A percentile compares a stretch with the other conserved stretches of the same genome.
phyloP scores from a whole-genome alignment of 2,888 invertebrate species.

The Ditula angustiorana region DNA sequence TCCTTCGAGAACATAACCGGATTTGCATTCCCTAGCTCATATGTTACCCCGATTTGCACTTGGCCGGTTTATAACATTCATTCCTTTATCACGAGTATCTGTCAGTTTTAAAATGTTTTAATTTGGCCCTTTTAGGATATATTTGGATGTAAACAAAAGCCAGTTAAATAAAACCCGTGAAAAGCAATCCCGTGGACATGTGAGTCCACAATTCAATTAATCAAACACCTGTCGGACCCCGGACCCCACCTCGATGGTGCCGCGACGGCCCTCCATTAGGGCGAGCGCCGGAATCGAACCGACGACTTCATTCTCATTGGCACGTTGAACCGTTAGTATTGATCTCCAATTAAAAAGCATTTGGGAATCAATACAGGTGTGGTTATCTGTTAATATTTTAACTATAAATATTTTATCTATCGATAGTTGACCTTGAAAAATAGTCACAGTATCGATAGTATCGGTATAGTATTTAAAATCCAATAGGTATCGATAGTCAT shows the following conservation, averaged over 20 bases:
- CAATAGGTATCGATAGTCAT: too few relatives aligned
- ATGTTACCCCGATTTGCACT: too few relatives aligned
- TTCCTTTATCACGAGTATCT: too few relatives aligned
- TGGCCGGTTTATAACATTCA: too few relatives aligned
- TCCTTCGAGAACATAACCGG: too few relatives aligned
- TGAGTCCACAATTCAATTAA: background rate
- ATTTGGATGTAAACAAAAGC: background rate
- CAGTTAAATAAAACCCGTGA: background rate
- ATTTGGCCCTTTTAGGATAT: background rate
- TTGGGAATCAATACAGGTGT: background rate
- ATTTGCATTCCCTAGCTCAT: too few relatives aligned
- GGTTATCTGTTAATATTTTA: too few relatives aligned
- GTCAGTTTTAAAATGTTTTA: background rate
- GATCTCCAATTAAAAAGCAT: background rate
- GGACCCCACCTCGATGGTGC: background rate
- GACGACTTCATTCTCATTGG: background rate
- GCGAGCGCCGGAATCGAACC: constrained; percentile 1
- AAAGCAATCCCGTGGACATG: background rate
- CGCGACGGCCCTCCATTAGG: background rate
- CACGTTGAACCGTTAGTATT: background rate
- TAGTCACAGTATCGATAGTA: too few relatives aligned
- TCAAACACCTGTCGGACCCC: background rate
- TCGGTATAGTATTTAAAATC: too few relatives aligned
- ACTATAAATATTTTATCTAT: too few relatives aligned
- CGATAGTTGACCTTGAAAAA: too few relatives aligned